phyloP scores from a whole-genome alignment of 2,797 vertebrate species.

The Mus spretus region DNA sequence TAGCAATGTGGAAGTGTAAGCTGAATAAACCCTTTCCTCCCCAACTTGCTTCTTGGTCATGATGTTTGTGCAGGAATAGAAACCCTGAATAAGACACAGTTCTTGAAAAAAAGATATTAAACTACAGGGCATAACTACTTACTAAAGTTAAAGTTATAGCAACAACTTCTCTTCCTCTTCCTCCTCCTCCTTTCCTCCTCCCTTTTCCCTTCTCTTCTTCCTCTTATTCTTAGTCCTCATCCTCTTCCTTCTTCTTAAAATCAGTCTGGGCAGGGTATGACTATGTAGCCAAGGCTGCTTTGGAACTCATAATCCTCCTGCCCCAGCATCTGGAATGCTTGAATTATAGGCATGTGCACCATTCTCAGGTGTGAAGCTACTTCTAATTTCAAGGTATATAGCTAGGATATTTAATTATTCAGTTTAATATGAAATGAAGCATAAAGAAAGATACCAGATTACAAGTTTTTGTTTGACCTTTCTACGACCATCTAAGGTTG shows the following conservation, averaged over 20 bases:
- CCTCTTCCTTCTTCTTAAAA: neutral
- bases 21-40: too few relatives aligned
- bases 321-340: neutral
- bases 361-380: neutral
- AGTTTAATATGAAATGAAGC: constrained; percentile 18
- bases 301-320: neutral
- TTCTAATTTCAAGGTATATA: constrained; percentile 11
- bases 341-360: neutral
- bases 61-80: too few relatives aligned
- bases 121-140: neutral
- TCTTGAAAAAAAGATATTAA: constrained; percentile 18
- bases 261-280: neutral
- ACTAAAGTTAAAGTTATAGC: neutral
- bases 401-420: neutral
- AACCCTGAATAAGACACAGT: neutral
- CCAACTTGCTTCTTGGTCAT: too few relatives aligned
- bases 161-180: neutral
- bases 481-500: neutral
- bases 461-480: neutral
- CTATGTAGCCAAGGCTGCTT: neutral
- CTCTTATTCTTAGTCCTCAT: neutral
- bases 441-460: constrained; percentile 6
- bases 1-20: too few relatives aligned
- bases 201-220: neutral
- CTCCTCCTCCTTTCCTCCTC: neutral